Conservation (phyloP, 2,113 vertebrate species). For the Mobula birostris region DNA sequence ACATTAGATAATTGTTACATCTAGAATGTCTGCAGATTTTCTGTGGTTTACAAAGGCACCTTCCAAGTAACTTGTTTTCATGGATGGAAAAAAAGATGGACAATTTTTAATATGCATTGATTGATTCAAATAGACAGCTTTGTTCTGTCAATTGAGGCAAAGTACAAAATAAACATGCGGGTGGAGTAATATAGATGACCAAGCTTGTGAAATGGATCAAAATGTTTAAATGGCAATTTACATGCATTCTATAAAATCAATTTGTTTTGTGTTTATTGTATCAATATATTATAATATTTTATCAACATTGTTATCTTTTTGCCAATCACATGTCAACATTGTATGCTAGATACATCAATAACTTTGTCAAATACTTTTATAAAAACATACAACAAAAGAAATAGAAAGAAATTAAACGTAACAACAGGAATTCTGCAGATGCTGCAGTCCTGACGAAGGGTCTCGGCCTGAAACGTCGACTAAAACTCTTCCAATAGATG, state of each 20-base stretch:
- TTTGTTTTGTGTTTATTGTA: not conserved
- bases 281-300: not conserved
- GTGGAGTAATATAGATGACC: not conserved
- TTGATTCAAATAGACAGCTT: not conserved
- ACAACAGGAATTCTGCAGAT: too few species aligned
- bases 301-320: not conserved
- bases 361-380: not conserved
- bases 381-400: not conserved
- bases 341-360: not conserved
- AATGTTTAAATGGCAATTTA: not conserved
- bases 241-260: not conserved
- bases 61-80: not conserved
- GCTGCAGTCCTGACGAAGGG: too few species aligned
- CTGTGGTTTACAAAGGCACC: not conserved
- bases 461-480: too few species aligned
- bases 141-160: not conserved
- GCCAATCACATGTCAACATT: not conserved
- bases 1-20: not conserved
- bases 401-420: not conserved
- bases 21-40: not conserved
- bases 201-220: not conserved
- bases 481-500: too few species aligned
- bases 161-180: not conserved
- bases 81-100: too few species aligned
- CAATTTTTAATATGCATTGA: not conserved